Evolutionary conservation across 2,113 vertebrate species (phyloP), one percentile per base, ranked within the genome.

Genomic region (Clarias macrocephalus): DNA sequence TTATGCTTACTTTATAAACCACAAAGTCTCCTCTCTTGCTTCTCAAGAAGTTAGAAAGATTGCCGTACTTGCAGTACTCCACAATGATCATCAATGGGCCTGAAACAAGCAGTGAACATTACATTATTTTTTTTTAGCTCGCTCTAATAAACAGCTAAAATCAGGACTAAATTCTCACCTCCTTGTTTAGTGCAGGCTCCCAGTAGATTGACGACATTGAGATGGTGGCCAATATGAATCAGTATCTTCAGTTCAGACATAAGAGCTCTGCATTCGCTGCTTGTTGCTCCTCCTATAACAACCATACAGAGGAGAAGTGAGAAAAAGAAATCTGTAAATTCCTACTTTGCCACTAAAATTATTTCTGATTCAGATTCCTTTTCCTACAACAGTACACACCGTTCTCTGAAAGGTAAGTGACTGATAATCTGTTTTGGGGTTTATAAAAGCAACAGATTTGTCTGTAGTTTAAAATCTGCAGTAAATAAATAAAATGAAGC

Each of bases 241-340:
- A 99, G 95, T 89, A 98, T 98, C 94, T 98, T 99, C 91, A 98
- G 93, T 90, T 99, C 97, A 1, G 97, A 99, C 97, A 99, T 98
- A 87, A 99, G 94, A 88, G 97, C 97, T 90, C 96, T 97, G 77
- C 97, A 96, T 90, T 99, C 97, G 0, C 97, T 99, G 73, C 96
- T 96, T 2, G 97, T 99, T 77, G 97, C 97, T 83, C 97, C 97
- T 86, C 96, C 97, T 99, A 93, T 85, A 93, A 92, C 91, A 93
- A 93, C 87, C 91, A 16, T 10, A 21, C 3, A 48, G 19, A 60
- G 23, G 13, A 70, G 13, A 15, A 80, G 5, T 76, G 25, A 25
- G 42, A 18, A 81, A 81, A 68, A 73, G 4, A 7, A 52, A 80
- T 80, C 4, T 60, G 57, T 80, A 4, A 79, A 79, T 28, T 79